Conservation (phyloP, 2,113 vertebrate species). For the Microcebus tavaratra region DNA sequence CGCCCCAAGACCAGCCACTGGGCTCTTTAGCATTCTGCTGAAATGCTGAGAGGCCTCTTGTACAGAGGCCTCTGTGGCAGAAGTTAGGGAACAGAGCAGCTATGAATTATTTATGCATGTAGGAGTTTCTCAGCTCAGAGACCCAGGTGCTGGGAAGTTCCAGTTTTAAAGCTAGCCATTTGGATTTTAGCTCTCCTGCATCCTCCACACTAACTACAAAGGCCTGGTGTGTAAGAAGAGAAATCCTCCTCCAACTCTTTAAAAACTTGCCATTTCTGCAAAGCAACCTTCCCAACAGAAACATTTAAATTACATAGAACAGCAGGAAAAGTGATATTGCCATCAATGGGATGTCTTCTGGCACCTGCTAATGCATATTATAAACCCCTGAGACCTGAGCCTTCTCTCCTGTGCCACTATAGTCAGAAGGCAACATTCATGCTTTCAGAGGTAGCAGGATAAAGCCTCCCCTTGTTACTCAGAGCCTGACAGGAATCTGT, state of each 20-base stretch:
- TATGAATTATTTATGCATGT: conserved; percentile 35
- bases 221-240: neutral
- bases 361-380: neutral
- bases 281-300: neutral
- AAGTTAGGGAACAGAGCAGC: neutral
- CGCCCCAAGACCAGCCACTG: neutral
- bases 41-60: too few relatives aligned
- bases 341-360: neutral
- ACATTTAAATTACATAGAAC: neutral
- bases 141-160: neutral
- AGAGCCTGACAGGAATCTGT: neutral
- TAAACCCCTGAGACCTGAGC: neutral
- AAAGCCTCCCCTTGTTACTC: neutral
- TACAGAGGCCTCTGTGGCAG: neutral
- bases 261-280: neutral
- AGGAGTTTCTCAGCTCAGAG: neutral
- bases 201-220: conserved; percentile 38
- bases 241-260: neutral
- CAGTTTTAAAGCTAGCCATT: conserved; percentile 4
- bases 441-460: neutral
- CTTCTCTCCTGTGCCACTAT: neutral
- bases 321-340: neutral
- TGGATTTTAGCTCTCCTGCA: neutral
- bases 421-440: neutral
- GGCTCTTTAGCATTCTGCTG: neutral